phyloP scores from a whole-genome alignment of 2,113 vertebrate species.

The Merops nubicus region DNA sequence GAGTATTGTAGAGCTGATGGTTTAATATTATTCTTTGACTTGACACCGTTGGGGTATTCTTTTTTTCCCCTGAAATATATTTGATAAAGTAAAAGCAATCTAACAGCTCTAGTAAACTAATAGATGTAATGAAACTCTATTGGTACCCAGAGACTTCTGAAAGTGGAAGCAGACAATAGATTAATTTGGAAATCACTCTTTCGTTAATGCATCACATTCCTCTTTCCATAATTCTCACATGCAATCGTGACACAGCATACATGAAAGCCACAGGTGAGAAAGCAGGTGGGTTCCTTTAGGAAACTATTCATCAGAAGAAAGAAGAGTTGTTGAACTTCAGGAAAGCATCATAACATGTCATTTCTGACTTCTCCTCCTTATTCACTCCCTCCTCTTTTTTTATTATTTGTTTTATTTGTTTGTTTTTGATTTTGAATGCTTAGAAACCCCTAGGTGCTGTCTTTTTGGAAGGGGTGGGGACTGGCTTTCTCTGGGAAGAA shows the following conservation, averaged over 20 bases:
- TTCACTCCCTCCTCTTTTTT: not conserved
- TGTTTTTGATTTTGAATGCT: not conserved
- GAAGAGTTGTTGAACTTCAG: not conserved
- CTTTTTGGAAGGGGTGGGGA: accelerated
- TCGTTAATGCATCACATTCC: not conserved
- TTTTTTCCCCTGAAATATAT: constrained; percentile 20
- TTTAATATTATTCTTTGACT: constrained; percentile 51
- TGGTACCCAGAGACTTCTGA: constrained; percentile 23
- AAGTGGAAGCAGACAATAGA: not conserved
- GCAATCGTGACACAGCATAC: not conserved
- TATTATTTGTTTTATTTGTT: too few species aligned
- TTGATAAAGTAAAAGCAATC: constrained; percentile 57
- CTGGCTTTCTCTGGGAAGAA: not conserved
- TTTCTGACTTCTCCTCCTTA: not conserved
- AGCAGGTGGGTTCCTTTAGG: not conserved
- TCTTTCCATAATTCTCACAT: not conserved
- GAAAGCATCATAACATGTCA: not conserved
- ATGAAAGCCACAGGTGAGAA: not conserved
- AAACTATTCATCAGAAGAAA: not conserved
- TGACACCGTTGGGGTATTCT: constrained; percentile 11
- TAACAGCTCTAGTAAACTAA: constrained; percentile 60
- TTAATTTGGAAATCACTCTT: constrained; percentile 34
- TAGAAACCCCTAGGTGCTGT: not conserved
- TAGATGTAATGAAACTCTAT: constrained; percentile 55
- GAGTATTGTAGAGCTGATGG: constrained; percentile 11